These are phyloP conservation scores for Electrophaes corylata DNA, from an alignment of 2,888 invertebrate genomes.

Conservation along the genomic window DNA sequence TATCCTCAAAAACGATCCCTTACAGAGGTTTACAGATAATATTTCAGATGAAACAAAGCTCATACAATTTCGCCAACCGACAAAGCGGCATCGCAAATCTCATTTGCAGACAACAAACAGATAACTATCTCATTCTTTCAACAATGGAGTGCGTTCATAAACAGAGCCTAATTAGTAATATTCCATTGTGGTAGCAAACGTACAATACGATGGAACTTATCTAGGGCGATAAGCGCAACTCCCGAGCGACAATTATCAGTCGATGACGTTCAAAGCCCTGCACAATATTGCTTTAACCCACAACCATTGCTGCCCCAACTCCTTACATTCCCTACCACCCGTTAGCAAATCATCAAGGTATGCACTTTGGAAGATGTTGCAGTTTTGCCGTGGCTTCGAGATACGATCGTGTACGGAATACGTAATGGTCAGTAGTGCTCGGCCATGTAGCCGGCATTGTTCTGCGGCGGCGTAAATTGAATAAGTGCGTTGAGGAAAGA, in stretches of 20 bases:
- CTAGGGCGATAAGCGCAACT: constrained; percentile 78
- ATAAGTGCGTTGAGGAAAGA: constrained; percentile 62
- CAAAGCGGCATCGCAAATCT: constrained; percentile 82
- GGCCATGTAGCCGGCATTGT: constrained; percentile 67
- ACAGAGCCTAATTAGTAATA: constrained; percentile 83
- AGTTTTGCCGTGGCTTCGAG: constrained; percentile 42
- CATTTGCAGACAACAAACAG: constrained; percentile 79
- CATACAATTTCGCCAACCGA: constrained; percentile 75
- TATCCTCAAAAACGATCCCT: constrained; percentile 60
- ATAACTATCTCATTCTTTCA: constrained; percentile 83
- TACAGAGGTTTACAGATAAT: constrained; percentile 59
- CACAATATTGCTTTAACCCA: constrained; percentile 23
- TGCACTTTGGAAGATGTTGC: constrained; percentile 21
- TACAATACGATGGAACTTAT: constrained; percentile 82
- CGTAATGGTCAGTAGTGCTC: constrained; percentile 81
- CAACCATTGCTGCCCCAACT: constrained; percentile 48
- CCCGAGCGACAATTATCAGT: constrained; percentile 79
- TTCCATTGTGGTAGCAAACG: constrained; percentile 77
- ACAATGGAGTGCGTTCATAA: constrained; percentile 81
- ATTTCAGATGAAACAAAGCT: constrained; percentile 78
- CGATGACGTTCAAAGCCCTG: constrained; percentile 55
- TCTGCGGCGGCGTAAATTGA: constrained; percentile 67
- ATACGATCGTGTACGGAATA: constrained; percentile 73
- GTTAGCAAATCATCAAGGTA: constrained; percentile 14
- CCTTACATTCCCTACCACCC: constrained; percentile 2